Percentiles rank a stretch among this genome's conserved stretches.
Evolutionary conservation across 2,113 vertebrate species (phyloP).

Genomic region (Amphilophus citrinellus): DNA sequence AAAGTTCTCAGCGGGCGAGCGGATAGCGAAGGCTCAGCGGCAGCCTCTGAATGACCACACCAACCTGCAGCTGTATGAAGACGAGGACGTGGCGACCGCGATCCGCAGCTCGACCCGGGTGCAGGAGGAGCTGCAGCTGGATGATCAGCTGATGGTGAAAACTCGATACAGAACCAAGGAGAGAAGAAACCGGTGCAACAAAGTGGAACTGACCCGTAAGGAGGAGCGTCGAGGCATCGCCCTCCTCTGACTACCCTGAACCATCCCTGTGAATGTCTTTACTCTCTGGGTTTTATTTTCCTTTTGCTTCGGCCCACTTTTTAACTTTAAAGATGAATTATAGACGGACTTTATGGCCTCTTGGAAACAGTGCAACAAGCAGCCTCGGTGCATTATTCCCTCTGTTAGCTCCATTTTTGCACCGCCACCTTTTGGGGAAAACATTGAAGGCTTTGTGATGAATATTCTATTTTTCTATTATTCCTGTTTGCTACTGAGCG

Average conservation of each 20-base stretch:
- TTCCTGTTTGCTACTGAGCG: no score
- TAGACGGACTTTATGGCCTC: no score
- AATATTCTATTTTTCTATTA: no score
- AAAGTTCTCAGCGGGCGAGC: rapidly evolving
- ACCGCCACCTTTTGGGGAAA: no score
- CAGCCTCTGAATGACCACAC: background rate
- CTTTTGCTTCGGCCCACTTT: background rate
- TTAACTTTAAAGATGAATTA: no score
- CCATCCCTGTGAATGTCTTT: background rate
- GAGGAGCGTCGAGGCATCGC: background rate
- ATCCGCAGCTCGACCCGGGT: rapidly evolving
- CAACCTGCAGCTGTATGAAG: background rate
- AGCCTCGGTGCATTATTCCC: no score
- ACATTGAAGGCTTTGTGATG: no score
- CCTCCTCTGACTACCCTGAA: background rate
- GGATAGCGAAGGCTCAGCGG: rapidly evolving
- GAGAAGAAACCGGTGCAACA: constrained; percentile 7
- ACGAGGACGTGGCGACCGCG: background rate
- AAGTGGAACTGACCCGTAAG: constrained; percentile 24
- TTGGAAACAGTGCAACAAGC: no score
- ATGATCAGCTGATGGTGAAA: background rate
- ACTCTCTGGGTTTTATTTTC: background rate
- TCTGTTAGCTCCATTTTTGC: no score
- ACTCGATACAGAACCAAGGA: constrained; percentile 38
- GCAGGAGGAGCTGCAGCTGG: background rate